Evolutionary conservation across 2,797 vertebrate genomes (phyloP).

Genomic region (Podargus strigoides): DNA sequence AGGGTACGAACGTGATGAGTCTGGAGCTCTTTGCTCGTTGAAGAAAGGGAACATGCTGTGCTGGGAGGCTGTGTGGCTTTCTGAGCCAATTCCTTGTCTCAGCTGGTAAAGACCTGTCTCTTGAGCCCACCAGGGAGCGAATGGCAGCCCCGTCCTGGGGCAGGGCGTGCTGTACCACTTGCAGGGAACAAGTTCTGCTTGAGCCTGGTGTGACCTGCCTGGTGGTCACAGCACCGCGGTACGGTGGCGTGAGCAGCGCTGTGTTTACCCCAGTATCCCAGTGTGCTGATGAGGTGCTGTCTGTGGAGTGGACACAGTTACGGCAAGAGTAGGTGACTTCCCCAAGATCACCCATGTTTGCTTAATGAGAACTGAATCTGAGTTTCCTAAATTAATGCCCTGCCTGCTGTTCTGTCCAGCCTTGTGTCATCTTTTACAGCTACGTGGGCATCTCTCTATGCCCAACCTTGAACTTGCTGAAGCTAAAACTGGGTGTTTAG

Average conservation of each 20-base stretch:
- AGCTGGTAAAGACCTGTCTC: neutral
- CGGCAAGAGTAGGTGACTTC: neutral
- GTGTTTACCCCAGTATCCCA: neutral
- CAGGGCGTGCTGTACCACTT: neutral
- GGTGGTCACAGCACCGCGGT: accelerated
- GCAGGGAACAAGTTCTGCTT: neutral
- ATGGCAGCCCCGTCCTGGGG: neutral
- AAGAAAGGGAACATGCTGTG: neutral
- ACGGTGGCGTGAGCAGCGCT: neutral
- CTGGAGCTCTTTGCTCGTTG: neutral
- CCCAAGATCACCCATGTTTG: neutral
- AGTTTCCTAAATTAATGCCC: neutral
- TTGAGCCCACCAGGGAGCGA: neutral
- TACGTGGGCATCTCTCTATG: accelerated
- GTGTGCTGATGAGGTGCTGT: neutral
- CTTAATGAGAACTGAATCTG: neutral
- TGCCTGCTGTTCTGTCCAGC: neutral
- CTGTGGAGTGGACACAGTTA: neutral
- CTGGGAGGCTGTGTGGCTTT: neutral
- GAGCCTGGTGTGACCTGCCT: neutral
- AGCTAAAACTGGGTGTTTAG: neutral
- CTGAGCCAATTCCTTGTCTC: neutral
- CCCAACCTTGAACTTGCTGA: neutral
- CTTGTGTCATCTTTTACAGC: neutral
- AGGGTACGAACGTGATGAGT: neutral